Base-by-base conservation (phyloP, 1,140 invertebrate species). In the Andrena cerasifolii region DNA sequence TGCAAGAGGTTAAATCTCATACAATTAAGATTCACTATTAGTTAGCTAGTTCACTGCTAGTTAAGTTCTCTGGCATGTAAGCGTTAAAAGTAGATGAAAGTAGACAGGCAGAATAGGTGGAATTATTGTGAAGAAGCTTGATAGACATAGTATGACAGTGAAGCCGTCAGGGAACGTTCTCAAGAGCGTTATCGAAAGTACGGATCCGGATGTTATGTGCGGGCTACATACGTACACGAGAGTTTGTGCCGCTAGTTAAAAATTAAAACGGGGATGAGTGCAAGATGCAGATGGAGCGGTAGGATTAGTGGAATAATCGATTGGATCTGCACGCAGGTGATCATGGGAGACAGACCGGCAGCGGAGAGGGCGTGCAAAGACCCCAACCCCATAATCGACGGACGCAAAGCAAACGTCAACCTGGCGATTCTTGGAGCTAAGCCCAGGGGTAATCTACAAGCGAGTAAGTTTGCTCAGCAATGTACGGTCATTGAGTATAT, bases 311-410 rank as follows among this genome's bases (percentile, higher is more conserved):
- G 59, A 66, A 66, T 75, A 51, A 83, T 68, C 70, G 40, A 68
- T 71, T 33, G 68, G 66, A 79, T 82, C 51, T 82, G 58, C 54
- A 68, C 43, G 58, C 94, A 99, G 98, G 98, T 99, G 78, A 99
- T 99, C 91, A 99, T 99, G 99, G 96, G 97, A 45, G 98, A 99
- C 90, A 94, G 96, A 88, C 95, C 96, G 53, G 97, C 97, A 61
- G 98, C 99, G 47, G 98, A 99, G 90, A 94, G 98, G 87, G 99
- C 99, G 24, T 99, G 98, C 91, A 98, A 99, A 93, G 98, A 99
- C 89, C 98, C 98, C 16, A 99, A 99, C 93, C 99, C 98, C 26
- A 99, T 99, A 91, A 99, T 99, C 89, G 98, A 99, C 92, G 99
- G 99, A 54, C 95, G 99, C 85, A 99, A 99, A 94, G 98, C 98